These are phyloP conservation scores for Drosophila setosimentum DNA, from an alignment of 2,888 invertebrate genomes.

Conservation along the genomic window DNA sequence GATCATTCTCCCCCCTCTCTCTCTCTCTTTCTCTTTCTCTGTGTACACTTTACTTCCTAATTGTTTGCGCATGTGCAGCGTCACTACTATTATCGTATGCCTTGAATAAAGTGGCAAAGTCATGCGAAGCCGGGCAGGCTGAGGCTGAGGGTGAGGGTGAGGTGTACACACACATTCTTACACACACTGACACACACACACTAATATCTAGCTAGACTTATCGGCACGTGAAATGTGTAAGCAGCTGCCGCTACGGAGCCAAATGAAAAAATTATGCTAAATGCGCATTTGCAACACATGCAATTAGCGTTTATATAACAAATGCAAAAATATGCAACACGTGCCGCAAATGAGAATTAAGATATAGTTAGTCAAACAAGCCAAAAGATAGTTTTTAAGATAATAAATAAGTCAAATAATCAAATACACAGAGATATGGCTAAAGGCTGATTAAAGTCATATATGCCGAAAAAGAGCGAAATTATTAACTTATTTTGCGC, in stretches of 20 bases:
- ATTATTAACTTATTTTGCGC: background rate
- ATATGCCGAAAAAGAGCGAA: background rate
- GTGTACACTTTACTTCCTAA: slow-evolving; percentile 72
- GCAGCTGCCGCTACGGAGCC: slow-evolving; percentile 52
- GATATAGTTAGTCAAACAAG: background rate
- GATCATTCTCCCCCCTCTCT: slow-evolving; percentile 2
- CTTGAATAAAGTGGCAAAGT: slow-evolving; percentile 65
- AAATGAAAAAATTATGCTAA: slow-evolving; percentile 41
- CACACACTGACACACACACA: background rate
- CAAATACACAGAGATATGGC: background rate
- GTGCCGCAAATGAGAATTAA: slow-evolving; percentile 31
- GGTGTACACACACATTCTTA: background rate
- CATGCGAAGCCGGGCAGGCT: slow-evolving; percentile 47
- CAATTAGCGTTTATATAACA: slow-evolving; percentile 27
- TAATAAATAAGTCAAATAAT: slow-evolving; percentile 5
- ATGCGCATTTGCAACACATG: slow-evolving; percentile 26
- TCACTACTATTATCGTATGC: slow-evolving; percentile 71
- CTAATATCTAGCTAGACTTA: slow-evolving; percentile 32
- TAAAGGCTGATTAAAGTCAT: background rate
- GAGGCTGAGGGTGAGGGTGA: background rate
- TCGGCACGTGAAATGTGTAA: slow-evolving; percentile 77
- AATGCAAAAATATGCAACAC: slow-evolving; percentile 28
- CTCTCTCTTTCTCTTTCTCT: slow-evolving; percentile 11
- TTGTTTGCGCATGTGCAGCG: slow-evolving; percentile 81
- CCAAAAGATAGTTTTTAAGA: background rate